Base-by-base conservation (phyloP, 2,888 invertebrate genomes). In the Macrophya alboannulata region DNA sequence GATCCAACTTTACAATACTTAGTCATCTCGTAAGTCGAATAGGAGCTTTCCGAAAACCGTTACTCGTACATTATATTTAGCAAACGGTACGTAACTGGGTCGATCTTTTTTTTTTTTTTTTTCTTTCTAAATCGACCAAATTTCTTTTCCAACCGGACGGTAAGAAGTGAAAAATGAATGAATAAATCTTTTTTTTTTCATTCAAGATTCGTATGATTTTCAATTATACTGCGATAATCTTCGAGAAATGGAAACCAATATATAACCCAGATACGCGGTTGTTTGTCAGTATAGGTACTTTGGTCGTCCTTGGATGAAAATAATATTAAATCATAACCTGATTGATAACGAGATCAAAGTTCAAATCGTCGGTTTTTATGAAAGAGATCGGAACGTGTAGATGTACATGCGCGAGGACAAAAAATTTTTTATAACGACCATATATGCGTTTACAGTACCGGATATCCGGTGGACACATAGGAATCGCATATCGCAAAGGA, bases 1-100 rank as follows among this genome's bases (percentile, higher is more conserved):
- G 55, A 83, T 71, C 83, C 51, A 71, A 65, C 83, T 65, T 83
- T 71, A 81, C 81, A 81, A 81, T 81, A 83, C 83, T 83, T 83
- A 83, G 68, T 83, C 83, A 83, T 48, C 77, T 6, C 10, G 40
- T 81, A 43, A 15, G 81, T 81, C 62, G 81, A 62, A 40, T 21
- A 21, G 25, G 43, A 62, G 59, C 55, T 81, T 81, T 62, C 81
- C 65, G 71, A 5, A 51, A 71, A 51, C 68, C 21, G 37, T 83
- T 81, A 81, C 83, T 68, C 5, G 31, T 31, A 31, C 68, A 45
- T 43, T 68, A 81, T 81, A 81, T 81, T 81, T 81, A 81, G 59
- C 55, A n/a, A 21, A 12, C 48, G 8, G 10, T 10, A 59, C 59
- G 79, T 79, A 79, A 79, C 31, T 40, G n/a, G 31, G n/a, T 15